phyloP scores from a whole-genome alignment of 2,113 vertebrate species.

The Pan paniscus region DNA sequence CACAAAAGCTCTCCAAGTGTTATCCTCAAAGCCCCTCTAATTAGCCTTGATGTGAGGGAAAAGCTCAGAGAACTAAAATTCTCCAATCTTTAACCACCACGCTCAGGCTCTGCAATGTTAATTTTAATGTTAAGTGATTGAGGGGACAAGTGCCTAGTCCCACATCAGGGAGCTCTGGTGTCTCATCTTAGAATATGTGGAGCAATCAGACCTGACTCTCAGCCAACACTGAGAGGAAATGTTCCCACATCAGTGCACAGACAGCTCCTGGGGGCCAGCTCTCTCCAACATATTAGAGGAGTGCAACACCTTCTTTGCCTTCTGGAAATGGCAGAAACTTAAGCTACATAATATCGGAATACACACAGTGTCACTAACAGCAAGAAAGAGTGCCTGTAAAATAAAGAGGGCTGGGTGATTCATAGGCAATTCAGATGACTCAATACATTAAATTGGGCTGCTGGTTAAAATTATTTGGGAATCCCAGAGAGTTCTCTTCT shows the following conservation, averaged over 20 bases:
- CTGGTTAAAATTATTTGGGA: constrained; percentile 53
- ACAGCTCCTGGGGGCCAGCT: not conserved
- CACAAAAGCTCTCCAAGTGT: not conserved
- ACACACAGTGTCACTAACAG: not conserved
- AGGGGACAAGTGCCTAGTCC: not conserved
- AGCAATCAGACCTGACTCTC: not conserved
- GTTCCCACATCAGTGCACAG: not conserved
- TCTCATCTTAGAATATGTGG: not conserved
- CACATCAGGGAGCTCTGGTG: not conserved
- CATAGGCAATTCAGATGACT: not conserved
- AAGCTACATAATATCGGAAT: not conserved
- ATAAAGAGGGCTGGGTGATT: not conserved
- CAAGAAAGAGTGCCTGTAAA: not conserved
- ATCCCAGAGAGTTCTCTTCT: constrained; percentile 44
- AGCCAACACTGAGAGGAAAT: not conserved
- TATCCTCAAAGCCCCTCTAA: not conserved
- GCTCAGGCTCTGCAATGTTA: not conserved
- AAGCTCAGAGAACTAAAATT: not conserved
- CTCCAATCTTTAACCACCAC: not conserved
- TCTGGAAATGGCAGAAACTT: not conserved
- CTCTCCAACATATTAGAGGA: not conserved
- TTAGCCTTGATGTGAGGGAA: not conserved
- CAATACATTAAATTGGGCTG: not conserved
- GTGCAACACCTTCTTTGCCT: not conserved
- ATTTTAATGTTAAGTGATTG: not conserved